These are phyloP conservation scores for Tichodroma muraria DNA, from an alignment of 2,113 vertebrate genomes.

Conservation along the genomic window DNA sequence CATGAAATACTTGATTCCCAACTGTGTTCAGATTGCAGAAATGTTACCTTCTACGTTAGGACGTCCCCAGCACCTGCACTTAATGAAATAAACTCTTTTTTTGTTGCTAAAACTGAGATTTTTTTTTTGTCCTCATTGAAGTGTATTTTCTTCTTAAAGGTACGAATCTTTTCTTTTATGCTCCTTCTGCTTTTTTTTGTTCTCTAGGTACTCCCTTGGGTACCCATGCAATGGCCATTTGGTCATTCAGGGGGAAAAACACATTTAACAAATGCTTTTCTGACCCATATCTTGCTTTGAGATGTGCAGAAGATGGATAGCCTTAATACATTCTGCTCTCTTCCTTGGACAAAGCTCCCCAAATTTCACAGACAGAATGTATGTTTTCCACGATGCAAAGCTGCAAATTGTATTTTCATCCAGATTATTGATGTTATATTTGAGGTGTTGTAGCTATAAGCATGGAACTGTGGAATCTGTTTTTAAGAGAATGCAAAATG, in stretches of 20 bases:
- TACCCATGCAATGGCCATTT: conserved; percentile 44
- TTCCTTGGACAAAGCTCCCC: conserved; percentile 52
- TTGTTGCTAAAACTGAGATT: neutral
- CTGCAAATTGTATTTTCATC: conserved; percentile 54
- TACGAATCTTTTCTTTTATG: conserved; percentile 53
- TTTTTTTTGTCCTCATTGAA: neutral
- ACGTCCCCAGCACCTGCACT: neutral
- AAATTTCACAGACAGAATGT: conserved; percentile 41
- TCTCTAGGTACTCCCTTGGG: conserved; percentile 30
- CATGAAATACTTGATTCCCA: neutral
- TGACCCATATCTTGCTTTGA: conserved; percentile 58
- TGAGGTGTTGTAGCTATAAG: conserved; percentile 35
- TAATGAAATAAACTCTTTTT: neutral
- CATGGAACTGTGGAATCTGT: neutral
- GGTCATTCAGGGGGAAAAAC: conserved; percentile 61
- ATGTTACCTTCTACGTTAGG: neutral
- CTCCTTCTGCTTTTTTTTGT: neutral
- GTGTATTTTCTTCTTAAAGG: conserved; percentile 21
- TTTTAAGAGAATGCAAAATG: conserved; percentile 56
- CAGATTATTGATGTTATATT: neutral
- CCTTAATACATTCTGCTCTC: conserved; percentile 39
- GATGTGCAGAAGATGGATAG: neutral
- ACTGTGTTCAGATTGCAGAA: neutral
- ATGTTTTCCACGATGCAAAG: conserved; percentile 46
- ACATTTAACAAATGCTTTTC: conserved; percentile 63